Percentiles rank a stretch among this genome's conserved stretches.
Evolutionary conservation across 2,797 vertebrate species (phyloP).

Genomic region (Manis crassicaudata): DNA sequence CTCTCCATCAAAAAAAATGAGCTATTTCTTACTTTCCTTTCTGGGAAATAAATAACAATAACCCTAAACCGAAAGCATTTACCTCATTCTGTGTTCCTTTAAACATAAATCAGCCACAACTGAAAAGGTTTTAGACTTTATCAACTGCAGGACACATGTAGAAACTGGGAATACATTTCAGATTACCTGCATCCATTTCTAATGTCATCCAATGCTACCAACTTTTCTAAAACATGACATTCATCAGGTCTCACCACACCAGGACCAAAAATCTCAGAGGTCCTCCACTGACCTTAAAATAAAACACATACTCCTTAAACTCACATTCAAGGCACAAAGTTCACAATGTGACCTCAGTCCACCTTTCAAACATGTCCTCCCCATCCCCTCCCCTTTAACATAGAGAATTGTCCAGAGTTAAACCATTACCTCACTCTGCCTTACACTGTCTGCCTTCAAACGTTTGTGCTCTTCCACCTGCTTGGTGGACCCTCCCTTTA

Average conservation of each 20-base stretch:
- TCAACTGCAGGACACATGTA: neutral
- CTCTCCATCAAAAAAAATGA: neutral
- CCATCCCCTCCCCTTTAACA: neutral
- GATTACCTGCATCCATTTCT: neutral
- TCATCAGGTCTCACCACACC: neutral
- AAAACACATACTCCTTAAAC: neutral
- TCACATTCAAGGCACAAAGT: neutral
- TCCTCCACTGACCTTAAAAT: neutral
- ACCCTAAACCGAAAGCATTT: neutral
- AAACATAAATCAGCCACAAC: neutral
- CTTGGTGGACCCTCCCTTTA: neutral
- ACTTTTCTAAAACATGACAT: neutral
- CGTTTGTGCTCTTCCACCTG: neutral
- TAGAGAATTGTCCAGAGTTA: neutral
- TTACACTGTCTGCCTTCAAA: neutral
- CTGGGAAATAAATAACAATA: constrained; percentile 12
- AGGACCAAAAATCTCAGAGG: neutral
- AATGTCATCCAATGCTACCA: neutral
- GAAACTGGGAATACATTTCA: neutral
- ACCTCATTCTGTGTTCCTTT: neutral
- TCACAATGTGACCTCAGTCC: neutral
- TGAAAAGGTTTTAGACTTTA: neutral
- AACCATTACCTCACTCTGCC: neutral
- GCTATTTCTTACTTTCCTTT: neutral
- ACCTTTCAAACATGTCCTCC: neutral